These are phyloP conservation scores for Nyctibius grandis DNA, from an alignment of 2,797 vertebrate species.

Conservation along the genomic window DNA sequence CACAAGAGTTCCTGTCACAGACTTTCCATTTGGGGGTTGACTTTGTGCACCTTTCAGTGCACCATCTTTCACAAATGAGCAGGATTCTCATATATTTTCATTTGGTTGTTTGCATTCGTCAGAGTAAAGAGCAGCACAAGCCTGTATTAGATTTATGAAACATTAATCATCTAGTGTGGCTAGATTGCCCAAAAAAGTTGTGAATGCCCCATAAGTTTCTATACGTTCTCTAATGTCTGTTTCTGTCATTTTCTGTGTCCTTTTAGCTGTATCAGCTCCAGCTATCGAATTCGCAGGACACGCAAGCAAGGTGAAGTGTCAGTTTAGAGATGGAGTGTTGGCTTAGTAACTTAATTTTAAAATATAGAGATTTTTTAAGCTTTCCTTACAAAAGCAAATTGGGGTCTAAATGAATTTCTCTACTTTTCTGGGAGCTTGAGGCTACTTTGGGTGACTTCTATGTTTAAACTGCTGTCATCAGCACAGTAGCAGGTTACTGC, in stretches of 20 bases:
- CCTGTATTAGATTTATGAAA: not conserved
- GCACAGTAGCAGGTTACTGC: not conserved
- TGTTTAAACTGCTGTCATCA: conserved; percentile 43
- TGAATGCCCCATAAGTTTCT: not conserved
- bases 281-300: not conserved
- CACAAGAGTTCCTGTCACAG: not conserved
- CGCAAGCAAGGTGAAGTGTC: conserved; percentile 16
- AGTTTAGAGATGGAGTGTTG: conserved; percentile 8
- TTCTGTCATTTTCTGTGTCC: not conserved
- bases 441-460: not conserved
- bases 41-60: not conserved
- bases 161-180: not conserved
- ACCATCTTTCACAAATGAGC: not conserved
- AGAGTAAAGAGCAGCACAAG: not conserved
- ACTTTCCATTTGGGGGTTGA: rapidly evolving
- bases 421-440: conserved; percentile 8
- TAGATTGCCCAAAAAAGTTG: not conserved
- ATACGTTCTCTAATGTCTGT: not conserved
- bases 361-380: not conserved
- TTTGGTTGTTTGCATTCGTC: not conserved
- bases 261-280: conserved; percentile 29
- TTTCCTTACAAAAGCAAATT: conserved; percentile 26
- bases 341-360: conserved; percentile 52
- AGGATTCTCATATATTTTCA: not conserved
- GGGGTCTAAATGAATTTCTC: not conserved